phyloP scores from a whole-genome alignment of 2,797 vertebrate species.

The Chloroceryle inda region DNA sequence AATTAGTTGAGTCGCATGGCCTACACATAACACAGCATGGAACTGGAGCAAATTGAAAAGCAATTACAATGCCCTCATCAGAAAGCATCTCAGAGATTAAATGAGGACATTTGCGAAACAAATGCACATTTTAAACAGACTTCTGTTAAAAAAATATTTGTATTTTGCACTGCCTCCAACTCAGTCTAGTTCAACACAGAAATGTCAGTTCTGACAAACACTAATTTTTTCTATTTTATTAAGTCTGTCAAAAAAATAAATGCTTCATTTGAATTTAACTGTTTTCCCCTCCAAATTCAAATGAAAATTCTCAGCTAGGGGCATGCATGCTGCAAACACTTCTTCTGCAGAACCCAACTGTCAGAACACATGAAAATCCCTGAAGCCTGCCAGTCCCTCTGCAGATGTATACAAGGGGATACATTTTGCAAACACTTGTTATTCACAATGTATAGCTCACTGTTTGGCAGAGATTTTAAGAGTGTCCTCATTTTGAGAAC shows the following conservation, averaged over 20 bases:
- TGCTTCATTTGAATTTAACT: neutral
- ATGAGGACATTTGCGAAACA: neutral
- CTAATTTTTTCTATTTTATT: neutral
- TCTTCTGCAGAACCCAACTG: neutral
- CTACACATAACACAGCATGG: neutral
- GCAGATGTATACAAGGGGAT: accelerated
- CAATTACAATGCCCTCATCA: neutral
- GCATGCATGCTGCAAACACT: neutral
- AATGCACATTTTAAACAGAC: neutral
- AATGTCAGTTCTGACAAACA: neutral
- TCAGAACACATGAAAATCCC: neutral
- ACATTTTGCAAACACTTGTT: neutral
- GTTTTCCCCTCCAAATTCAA: neutral
- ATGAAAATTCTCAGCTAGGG: neutral
- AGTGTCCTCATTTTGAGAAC: neutral
- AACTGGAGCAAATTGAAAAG: neutral
- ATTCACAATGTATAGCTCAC: neutral
- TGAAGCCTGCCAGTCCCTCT: slow-evolving; percentile 1
- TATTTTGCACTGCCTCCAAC: neutral
- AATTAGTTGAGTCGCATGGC: neutral
- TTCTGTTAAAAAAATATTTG: neutral
- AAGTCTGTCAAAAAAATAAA: neutral
- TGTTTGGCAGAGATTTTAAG: neutral
- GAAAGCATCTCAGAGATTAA: neutral
- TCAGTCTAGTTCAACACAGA: neutral